phyloP scores from a whole-genome alignment of 1,140 invertebrate genomes.

The Drosophila kurseongensis region DNA sequence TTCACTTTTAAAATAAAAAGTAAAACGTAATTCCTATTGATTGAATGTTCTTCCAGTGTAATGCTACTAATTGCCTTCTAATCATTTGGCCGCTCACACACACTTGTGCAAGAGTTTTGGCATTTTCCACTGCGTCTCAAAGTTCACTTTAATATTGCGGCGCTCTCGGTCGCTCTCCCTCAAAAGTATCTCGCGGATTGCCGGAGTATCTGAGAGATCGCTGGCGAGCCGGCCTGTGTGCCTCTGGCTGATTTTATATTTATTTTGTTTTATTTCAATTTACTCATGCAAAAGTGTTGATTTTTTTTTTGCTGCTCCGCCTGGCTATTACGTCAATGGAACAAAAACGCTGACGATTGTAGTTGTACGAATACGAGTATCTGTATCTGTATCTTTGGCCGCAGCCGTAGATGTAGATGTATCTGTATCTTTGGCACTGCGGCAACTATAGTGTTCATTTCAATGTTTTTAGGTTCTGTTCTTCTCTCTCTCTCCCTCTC shows the following conservation, averaged over 20 bases:
- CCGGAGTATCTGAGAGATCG: constrained; percentile 49
- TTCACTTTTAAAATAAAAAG: no score
- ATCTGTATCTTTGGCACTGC: constrained; percentile 54
- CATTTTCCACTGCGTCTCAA: constrained; percentile 79
- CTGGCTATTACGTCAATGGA: constrained; percentile 78
- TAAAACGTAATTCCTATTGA: neutral
- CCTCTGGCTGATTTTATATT: constrained; percentile 50
- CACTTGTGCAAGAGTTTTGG: constrained; percentile 48
- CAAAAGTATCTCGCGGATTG: constrained; percentile 9
- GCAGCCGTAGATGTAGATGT: constrained; percentile 22
- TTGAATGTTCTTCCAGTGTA: neutral
- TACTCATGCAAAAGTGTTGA: constrained; percentile 54
- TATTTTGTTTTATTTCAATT: constrained; percentile 77
- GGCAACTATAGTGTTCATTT: constrained; percentile 71
- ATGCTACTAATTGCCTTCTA: constrained; percentile 52
- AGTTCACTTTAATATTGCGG: constrained; percentile 66
- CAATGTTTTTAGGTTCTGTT: constrained; percentile 75
- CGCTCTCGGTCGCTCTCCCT: neutral
- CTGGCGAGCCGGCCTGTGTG: constrained; percentile 41
- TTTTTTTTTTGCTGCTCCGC: constrained; percentile 20
- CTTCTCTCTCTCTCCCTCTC: constrained; percentile 35
- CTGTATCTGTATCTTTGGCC: constrained; percentile 35
- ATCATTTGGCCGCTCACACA: constrained; percentile 37
- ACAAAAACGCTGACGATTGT: constrained; percentile 68
- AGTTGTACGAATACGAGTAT: constrained; percentile 34